phyloP scores from a whole-genome alignment of 2,888 invertebrate genomes.

The Andrena fulva region DNA sequence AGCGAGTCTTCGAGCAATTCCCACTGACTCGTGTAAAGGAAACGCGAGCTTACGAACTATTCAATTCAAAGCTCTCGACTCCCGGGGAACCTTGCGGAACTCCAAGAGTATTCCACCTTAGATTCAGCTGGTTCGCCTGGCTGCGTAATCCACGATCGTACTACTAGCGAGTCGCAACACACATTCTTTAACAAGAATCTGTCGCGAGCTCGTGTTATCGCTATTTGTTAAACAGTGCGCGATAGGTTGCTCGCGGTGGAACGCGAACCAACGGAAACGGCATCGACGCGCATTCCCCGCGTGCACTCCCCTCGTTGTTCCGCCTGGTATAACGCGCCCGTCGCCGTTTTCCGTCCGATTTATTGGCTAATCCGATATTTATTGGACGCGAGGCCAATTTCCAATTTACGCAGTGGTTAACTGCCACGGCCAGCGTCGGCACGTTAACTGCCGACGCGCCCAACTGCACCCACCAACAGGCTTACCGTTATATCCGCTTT shows the following conservation, averaged over 20 bases:
- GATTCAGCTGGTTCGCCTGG: too few relatives aligned
- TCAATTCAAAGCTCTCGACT: not conserved
- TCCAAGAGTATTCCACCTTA: not conserved
- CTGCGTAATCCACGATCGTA: too few relatives aligned
- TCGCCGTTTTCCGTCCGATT: conserved; percentile 72
- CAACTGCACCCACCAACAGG: conserved; percentile 67
- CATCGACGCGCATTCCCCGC: conserved; percentile 41
- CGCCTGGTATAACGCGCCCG: conserved; percentile 57
- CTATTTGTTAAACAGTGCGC: too few relatives aligned
- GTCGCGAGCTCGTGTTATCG: too few relatives aligned
- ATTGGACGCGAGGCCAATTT: conserved; percentile 75
- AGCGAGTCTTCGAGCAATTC: not conserved
- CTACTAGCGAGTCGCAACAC: too few relatives aligned
- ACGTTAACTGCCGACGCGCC: conserved; percentile 62
- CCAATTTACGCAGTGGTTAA: conserved; percentile 74
- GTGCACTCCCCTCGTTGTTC: conserved; percentile 34
- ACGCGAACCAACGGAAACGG: not conserved
- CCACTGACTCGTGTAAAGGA: not conserved
- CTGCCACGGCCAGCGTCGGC: conserved; percentile 58
- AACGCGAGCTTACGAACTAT: not conserved
- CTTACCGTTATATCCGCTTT: conserved; percentile 76
- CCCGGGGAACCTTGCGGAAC: not conserved
- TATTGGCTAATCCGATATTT: conserved; percentile 78
- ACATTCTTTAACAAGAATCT: too few relatives aligned
- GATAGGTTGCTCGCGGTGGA: too few relatives aligned